phyloP scores from a whole-genome alignment of 2,888 invertebrate species.

The Lasioglossum pauxillum region DNA sequence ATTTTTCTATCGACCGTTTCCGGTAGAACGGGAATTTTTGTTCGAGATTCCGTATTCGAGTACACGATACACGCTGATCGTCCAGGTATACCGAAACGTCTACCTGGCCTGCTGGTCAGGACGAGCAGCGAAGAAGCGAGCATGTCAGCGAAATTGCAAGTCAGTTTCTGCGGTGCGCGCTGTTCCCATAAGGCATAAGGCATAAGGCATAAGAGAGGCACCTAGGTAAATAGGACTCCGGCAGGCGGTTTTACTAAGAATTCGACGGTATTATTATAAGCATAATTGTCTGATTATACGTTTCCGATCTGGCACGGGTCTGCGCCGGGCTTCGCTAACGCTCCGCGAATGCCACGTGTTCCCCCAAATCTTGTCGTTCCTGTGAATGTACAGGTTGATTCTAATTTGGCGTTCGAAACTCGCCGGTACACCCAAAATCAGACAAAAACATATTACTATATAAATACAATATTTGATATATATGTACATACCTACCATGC shows the following conservation, averaged over 20 bases:
- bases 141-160: conserved; percentile 59
- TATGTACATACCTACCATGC: not conserved
- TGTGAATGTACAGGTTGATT: not conserved
- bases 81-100: conserved; percentile 21
- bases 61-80: not conserved
- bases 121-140: conserved; percentile 31
- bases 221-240: conserved; percentile 52
- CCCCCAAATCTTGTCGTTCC: conserved; percentile 16
- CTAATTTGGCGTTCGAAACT: not conserved
- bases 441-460: no score
- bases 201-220: conserved; percentile 25
- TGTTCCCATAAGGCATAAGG: conserved; percentile 63
- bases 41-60: not conserved
- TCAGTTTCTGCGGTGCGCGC: conserved; percentile 48
- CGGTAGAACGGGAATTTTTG: not conserved
- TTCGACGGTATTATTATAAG: conserved; percentile 69
- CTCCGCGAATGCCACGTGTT: conserved; percentile 39
- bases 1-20: not conserved
- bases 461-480: no score
- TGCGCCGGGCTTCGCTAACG: conserved; percentile 22
- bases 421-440: no score
- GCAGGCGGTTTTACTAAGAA: conserved; percentile 66
- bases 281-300: conserved; percentile 75
- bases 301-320: conserved; percentile 62
- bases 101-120: conserved; percentile 27